Evolutionary conservation across 1,140 invertebrate genomes (phyloP).

Genomic region (Archivesica marissinica): DNA sequence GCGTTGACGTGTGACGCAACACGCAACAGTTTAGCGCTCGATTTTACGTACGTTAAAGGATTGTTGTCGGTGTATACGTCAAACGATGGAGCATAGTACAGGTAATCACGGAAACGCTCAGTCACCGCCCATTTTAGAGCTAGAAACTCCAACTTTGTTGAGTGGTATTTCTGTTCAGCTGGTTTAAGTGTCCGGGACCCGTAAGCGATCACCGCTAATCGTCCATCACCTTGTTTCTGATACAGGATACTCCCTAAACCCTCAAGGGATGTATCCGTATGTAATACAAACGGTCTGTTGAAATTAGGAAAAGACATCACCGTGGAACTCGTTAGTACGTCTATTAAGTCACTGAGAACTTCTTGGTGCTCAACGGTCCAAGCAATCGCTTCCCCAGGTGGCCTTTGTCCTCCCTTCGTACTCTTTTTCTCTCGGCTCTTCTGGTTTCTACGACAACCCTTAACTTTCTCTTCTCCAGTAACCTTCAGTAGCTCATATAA

Average conservation of each 20-base stretch:
- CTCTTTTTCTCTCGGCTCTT: not conserved
- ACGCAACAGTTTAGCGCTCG: constrained; percentile 46
- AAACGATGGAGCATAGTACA: constrained; percentile 52
- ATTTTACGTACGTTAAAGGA: constrained; percentile 47
- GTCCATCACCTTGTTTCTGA: constrained; percentile 73
- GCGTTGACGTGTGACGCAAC: constrained; percentile 43
- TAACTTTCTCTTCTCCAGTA: constrained; percentile 21
- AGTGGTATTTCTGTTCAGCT: constrained; percentile 60
- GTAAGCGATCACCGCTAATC: constrained; percentile 65
- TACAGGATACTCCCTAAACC: constrained; percentile 82
- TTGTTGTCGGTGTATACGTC: constrained; percentile 51
- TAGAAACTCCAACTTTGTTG: constrained; percentile 63
- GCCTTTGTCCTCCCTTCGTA: constrained; percentile 24
- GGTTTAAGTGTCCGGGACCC: constrained; percentile 54
- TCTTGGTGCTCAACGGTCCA: constrained; percentile 55
- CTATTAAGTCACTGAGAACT: constrained; percentile 70
- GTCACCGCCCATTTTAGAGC: constrained; percentile 65
- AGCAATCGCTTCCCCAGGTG: not conserved
- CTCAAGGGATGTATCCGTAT: constrained; percentile 83
- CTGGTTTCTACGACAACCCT: constrained; percentile 63
- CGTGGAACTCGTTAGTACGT: constrained; percentile 66
- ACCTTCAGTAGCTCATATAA: constrained; percentile 27
- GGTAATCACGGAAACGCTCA: constrained; percentile 54
- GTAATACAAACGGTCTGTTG: constrained; percentile 78
- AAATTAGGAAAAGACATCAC: constrained; percentile 79